These are phyloP conservation scores for Epistrophella euchroma DNA, from an alignment of 2,888 invertebrate species.

Conservation along the genomic window DNA sequence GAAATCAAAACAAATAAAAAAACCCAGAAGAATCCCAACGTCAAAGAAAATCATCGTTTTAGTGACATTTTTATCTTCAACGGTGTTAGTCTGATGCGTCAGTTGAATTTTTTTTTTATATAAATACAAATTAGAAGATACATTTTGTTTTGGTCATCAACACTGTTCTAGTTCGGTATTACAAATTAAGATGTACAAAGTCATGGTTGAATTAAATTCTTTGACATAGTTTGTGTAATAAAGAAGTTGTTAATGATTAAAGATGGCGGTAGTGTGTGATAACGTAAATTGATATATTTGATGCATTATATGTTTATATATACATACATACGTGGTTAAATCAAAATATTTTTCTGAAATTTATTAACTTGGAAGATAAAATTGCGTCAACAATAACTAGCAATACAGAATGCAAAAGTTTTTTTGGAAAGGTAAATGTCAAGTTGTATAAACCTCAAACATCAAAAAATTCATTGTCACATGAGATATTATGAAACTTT, in stretches of 20 bases:
- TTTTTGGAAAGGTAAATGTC: constrained; percentile 44
- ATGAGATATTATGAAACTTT: no score
- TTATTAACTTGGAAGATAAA: not conserved
- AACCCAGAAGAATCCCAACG: constrained; percentile 39
- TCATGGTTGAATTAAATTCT: constrained; percentile 52
- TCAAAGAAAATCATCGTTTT: constrained; percentile 53
- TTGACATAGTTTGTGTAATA: constrained; percentile 28
- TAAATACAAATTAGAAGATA: not conserved
- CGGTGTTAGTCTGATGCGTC: constrained; percentile 20
- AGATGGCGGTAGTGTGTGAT: constrained; percentile 5
- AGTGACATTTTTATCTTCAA: constrained; percentile 76
- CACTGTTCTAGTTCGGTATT: not conserved
- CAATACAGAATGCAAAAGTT: constrained; percentile 32
- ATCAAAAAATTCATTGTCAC: not conserved
- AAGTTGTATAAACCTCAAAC: not conserved
- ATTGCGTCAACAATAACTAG: not conserved
- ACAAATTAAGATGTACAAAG: constrained; percentile 1
- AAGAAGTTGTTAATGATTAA: constrained; percentile 11
- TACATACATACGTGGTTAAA: no score
- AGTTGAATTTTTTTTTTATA: not conserved
- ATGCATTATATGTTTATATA: not conserved
- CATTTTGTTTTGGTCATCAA: not conserved
- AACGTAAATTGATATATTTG: not conserved
- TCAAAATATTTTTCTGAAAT: not conserved
- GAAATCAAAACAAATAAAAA: constrained; percentile 65